These are phyloP conservation scores for Bovichtus variegatus DNA, from an alignment of 2,797 vertebrate genomes.

Conservation along the genomic window DNA sequence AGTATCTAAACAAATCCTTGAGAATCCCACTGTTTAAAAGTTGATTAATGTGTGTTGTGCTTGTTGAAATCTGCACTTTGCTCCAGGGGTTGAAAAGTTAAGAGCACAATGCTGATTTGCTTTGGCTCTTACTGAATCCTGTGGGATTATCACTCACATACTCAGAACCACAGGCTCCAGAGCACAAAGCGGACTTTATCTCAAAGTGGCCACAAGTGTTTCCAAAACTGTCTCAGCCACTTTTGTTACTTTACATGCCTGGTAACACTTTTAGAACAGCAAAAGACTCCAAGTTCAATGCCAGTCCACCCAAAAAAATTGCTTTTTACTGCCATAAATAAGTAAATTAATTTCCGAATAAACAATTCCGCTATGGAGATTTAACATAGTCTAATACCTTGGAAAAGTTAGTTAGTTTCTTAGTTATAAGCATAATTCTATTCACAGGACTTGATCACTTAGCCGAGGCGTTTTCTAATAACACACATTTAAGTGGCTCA, in stretches of 20 bases:
- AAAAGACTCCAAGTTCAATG: not conserved
- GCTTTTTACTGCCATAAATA: not conserved
- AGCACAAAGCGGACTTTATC: slow-evolving; percentile 51
- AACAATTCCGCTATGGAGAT: not conserved
- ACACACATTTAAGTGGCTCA: too few species aligned
- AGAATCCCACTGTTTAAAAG: not conserved
- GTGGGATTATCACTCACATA: slow-evolving; percentile 44
- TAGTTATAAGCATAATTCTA: not conserved
- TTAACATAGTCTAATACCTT: not conserved
- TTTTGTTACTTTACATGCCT: not conserved
- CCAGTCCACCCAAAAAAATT: not conserved
- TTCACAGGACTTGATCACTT: not conserved
- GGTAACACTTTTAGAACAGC: not conserved
- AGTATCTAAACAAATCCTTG: not conserved
- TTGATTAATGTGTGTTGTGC: too few species aligned
- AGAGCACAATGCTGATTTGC: slow-evolving; percentile 22
- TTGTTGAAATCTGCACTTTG: slow-evolving; percentile 31
- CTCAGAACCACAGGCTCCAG: slow-evolving; percentile 31
- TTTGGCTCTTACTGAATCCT: slow-evolving; percentile 24
- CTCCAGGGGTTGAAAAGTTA: slow-evolving; percentile 16
- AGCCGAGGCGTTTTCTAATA: not conserved
- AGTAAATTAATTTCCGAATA: not conserved
- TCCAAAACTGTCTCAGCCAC: not conserved
- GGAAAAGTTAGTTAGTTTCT: not conserved
- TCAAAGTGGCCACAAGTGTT: not conserved